Evolutionary conservation across 2,113 vertebrate species (phyloP).

Genomic region (Hystrix cristata): DNA sequence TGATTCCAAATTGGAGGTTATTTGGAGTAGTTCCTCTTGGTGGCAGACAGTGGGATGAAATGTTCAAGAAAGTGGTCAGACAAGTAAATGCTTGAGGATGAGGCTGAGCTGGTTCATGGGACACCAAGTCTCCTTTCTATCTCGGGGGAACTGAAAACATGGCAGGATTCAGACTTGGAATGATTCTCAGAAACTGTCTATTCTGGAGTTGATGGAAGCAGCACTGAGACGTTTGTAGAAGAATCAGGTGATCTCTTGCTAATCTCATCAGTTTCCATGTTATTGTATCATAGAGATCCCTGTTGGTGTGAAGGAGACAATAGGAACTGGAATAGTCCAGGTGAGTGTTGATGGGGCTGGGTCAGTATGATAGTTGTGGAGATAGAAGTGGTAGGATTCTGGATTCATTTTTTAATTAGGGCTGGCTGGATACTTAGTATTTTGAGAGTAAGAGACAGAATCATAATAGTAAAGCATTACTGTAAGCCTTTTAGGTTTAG

Average conservation of each 20-base stretch:
- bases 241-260: neutral
- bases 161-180: neutral
- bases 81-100: neutral
- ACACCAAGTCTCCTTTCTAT: neutral
- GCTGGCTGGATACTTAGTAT: neutral
- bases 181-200: neutral
- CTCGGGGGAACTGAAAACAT: neutral
- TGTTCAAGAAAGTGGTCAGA: neutral
- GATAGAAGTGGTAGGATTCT: neutral
- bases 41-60: neutral
- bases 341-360: neutral
- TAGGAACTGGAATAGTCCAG: neutral
- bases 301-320: neutral
- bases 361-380: neutral
- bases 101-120: neutral
- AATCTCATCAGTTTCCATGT: neutral
- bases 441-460: neutral
- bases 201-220: neutral
- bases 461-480: neutral
- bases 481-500: neutral
- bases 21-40: neutral
- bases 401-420: neutral
- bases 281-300: too few relatives aligned
- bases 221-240: neutral
- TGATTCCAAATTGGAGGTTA: neutral